Conservation (phyloP, 1,140 invertebrate genomes). For the Odontomachus brunneus region DNA sequence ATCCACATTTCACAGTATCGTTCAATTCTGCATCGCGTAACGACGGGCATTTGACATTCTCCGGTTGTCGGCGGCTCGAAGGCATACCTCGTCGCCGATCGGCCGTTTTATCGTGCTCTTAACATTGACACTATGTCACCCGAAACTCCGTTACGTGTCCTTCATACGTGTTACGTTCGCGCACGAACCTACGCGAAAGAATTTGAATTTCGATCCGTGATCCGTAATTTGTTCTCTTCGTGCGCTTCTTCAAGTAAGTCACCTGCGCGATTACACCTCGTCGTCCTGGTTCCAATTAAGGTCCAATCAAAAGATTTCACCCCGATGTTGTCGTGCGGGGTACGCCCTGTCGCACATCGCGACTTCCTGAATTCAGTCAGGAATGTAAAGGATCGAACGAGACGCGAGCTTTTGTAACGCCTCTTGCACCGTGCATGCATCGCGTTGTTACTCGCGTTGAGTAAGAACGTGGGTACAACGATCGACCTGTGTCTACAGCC, state of each 20-base stretch:
- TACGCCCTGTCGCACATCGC: background rate
- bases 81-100: conserved; percentile 7
- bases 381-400: background rate
- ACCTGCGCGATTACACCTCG: no score
- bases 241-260: background rate
- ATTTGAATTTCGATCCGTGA: conserved; percentile 31
- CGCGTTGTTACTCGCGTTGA: conserved; percentile 27
- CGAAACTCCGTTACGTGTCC: conserved; percentile 46
- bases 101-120: conserved; percentile 28
- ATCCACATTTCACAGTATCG: background rate
- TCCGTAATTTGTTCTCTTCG: background rate
- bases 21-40: background rate
- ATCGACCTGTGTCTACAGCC: conserved; percentile 38
- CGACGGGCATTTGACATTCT: background rate
- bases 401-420: conserved; percentile 36
- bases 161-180: conserved; percentile 9
- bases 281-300: background rate
- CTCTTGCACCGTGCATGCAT: background rate
- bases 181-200: conserved; percentile 23
- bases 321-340: background rate
- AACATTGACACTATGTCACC: conserved; percentile 37
- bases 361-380: background rate
- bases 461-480: conserved; percentile 42
- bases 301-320: background rate
- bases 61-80: conserved; percentile 23